Evolutionary conservation across 64 coral and sea anemone genomes (phyloP), one percentile per base, ranked within the genome.

Genomic region (Actinia equina): DNA sequence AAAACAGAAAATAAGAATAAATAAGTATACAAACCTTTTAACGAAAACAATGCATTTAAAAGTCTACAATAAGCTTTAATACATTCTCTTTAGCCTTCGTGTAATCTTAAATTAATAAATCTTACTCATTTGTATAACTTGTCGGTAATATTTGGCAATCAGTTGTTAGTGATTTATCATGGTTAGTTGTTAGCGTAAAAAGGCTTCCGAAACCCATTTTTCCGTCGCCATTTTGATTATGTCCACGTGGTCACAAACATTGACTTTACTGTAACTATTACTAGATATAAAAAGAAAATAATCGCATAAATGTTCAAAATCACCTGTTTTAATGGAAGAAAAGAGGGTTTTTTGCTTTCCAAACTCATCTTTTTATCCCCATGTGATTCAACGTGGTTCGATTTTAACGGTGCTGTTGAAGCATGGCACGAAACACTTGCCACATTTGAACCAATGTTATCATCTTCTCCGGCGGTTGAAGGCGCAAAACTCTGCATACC

Each of bases 321-420:
- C n/a, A 65, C 62, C 62, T 65, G 19, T 65, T n/a, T 65, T 65
- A 65, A 65, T n/a, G 62, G 62, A 65, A 65, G 19, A 65, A 20
- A 65, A n/a, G 19, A 65, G 9, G 62, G 62, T 65, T 65, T 65
- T n/a, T 65, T 65, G 20, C 0, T 9, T 65, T 23, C 62, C n/a
- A 65, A 65, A 7, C 8, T 13, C 19, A 20, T 65, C 19, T 20
- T 65, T 65, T 65, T 45, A 79, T 16, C 14, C 7, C 76, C 76
- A 79, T 79, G 76, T 79, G 76, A 79, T 79, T 79, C 76, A 79
- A 12, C 76, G 3, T 79, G 27, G 17, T 79, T 79, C 37, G 41
- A 26, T 46, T 79, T 79, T 7, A 26, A 22, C 62, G 62, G 76
- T 79, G 27, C 62, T 79, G 42, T 43, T 79, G 76, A 79, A 43